These are phyloP conservation scores for Argopecten irradians DNA, from an alignment of 1,140 invertebrate species.

Conservation along the genomic window DNA sequence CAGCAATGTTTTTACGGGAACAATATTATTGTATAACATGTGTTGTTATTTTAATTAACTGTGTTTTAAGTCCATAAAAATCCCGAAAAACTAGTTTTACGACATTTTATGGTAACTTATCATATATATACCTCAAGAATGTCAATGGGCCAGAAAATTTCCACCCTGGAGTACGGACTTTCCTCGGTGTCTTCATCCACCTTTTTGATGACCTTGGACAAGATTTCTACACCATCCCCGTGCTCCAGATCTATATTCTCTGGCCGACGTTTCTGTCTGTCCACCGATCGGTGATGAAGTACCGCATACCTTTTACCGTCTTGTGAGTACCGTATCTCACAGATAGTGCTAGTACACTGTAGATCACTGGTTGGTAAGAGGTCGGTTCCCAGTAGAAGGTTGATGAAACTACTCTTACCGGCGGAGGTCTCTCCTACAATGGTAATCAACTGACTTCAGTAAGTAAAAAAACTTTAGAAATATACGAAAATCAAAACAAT, in stretches of 20 bases:
- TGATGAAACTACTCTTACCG: conserved; percentile 67
- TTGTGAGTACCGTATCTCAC: conserved; percentile 60
- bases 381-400: conserved; percentile 58
- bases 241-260: conserved; percentile 19
- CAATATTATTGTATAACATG: not conserved
- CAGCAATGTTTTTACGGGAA: not conserved
- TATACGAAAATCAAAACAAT: not conserved
- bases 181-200: conserved; percentile 48
- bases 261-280: not conserved
- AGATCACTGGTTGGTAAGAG: conserved; percentile 62
- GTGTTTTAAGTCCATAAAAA: not conserved
- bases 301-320: conserved; percentile 39
- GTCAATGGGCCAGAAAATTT: conserved; percentile 63
- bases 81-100: not conserved
- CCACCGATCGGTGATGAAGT: conserved; percentile 30
- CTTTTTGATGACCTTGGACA: conserved; percentile 34
- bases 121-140: conserved; percentile 54
- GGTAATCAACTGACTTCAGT: not conserved
- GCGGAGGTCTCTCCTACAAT: conserved; percentile 62
- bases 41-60: not conserved
- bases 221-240: conserved; percentile 11
- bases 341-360: conserved; percentile 63
- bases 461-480: not conserved
- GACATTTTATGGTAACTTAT: not conserved
- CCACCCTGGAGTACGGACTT: conserved; percentile 58